phyloP scores from a whole-genome alignment of 2,113 vertebrate species.

The Uropsilus gracilis region DNA sequence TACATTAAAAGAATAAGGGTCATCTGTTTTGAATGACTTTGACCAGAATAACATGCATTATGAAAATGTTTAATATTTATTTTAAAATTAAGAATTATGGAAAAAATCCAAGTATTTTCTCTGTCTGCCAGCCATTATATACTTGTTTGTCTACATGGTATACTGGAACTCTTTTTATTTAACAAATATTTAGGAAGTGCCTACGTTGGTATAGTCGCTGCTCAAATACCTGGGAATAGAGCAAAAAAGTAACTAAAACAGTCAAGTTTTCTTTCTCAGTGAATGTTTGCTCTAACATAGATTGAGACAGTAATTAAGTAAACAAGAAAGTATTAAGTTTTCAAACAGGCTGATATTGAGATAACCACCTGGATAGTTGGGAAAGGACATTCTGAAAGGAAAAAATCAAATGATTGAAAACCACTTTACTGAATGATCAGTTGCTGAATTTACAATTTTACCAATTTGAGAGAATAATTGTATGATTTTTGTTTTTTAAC shows the following conservation, averaged over 20 bases:
- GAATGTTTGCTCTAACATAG: neutral
- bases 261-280: slow-evolving; percentile 11
- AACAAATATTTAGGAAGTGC: slow-evolving; percentile 26
- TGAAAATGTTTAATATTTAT: slow-evolving; percentile 49
- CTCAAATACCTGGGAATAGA: neutral
- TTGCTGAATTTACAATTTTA: neutral
- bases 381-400: neutral
- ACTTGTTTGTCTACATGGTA: neutral
- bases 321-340: neutral
- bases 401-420: slow-evolving; percentile 21
- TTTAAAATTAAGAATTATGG: slow-evolving; percentile 52
- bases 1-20: slow-evolving; percentile 23
- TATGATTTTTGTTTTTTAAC: slow-evolving; percentile 1
- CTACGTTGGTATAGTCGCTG: neutral
- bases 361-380: neutral
- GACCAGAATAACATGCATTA: neutral
- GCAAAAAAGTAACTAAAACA: slow-evolving; percentile 36
- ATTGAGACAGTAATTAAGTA: slow-evolving; percentile 15
- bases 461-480: neutral
- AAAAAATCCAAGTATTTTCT: slow-evolving; percentile 33
- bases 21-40: slow-evolving; percentile 47
- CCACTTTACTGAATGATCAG: slow-evolving; percentile 6
- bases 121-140: neutral
- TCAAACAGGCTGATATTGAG: neutral
- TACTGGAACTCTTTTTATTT: slow-evolving; percentile 14